Evolutionary conservation across 92 coral and sea anemone genomes (phyloP).

Genomic region (Epizoanthus stellaris): DNA sequence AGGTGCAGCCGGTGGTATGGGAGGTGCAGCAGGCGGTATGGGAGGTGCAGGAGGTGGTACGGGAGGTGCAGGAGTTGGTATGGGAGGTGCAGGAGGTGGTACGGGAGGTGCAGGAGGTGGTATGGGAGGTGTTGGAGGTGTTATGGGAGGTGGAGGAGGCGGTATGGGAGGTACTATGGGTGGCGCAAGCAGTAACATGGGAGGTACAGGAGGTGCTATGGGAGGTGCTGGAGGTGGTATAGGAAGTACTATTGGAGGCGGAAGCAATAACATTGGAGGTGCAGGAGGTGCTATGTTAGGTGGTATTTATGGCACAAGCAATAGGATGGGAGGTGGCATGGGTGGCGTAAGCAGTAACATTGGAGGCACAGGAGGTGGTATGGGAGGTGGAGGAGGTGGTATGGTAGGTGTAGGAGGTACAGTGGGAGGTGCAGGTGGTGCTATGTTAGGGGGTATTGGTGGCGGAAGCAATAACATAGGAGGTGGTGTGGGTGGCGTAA

Average conservation of each 20-base stretch:
- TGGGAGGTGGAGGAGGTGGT: slow-evolving; percentile 28
- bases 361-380: slow-evolving; percentile 24
- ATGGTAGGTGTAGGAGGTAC: slow-evolving; percentile 28
- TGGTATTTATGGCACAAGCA: slow-evolving; percentile 38
- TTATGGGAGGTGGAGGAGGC: slow-evolving; percentile 13
- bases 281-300: not conserved
- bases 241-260: not conserved
- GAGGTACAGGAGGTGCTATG: not conserved
- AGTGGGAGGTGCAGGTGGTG: slow-evolving; percentile 5
- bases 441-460: not conserved
- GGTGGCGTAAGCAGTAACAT: not conserved
- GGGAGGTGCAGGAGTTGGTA: not conserved
- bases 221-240: slow-evolving; percentile 5
- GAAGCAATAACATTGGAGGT: not conserved
- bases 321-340: slow-evolving; percentile 13
- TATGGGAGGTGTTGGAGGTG: not conserved
- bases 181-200: not conserved
- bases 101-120: slow-evolving; percentile 4
- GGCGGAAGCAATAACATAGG: not conserved
- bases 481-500: slow-evolving; percentile 1
- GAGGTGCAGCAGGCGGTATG: too few species aligned
- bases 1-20: not conserved
- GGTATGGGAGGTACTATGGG: not conserved
- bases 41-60: too few species aligned
- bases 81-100: not conserved